These are phyloP conservation scores for Pituophis catenifer DNA, from an alignment of 2,113 vertebrate genomes.

Conservation along the genomic window DNA sequence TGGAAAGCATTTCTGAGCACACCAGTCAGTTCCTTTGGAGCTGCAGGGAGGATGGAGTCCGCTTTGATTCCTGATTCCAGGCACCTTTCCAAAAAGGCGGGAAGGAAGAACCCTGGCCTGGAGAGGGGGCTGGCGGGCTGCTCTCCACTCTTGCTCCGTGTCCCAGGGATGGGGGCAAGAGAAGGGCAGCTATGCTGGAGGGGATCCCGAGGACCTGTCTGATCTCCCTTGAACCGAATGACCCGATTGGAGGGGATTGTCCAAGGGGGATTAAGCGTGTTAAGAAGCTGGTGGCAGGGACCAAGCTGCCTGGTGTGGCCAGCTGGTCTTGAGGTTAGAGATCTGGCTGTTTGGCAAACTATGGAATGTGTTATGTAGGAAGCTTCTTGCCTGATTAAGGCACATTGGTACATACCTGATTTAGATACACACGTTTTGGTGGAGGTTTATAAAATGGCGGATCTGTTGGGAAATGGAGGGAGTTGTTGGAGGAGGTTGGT, in stretches of 20 bases:
- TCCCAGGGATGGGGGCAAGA: background rate
- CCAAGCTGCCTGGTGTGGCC: background rate
- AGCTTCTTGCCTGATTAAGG: background rate
- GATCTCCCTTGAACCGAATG: background rate
- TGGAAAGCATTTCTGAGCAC: background rate
- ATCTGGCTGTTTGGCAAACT: background rate
- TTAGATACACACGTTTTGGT: background rate
- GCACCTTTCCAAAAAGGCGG: background rate
- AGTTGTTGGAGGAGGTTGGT: background rate
- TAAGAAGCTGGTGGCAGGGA: background rate
- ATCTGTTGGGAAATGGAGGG: background rate
- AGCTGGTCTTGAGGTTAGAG: background rate
- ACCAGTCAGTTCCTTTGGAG: background rate
- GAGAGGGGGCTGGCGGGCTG: background rate
- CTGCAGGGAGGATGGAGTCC: background rate
- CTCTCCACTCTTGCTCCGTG: background rate
- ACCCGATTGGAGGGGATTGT: background rate
- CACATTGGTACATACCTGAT: background rate
- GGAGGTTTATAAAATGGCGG: background rate
- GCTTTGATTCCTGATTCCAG: background rate
- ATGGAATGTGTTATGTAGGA: background rate
- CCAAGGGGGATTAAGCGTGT: accelerated
- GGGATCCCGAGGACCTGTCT: background rate
- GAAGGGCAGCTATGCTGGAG: no score
- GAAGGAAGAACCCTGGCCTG: background rate